Percentiles rank a stretch among this genome's conserved stretches.
These are phyloP conservation scores for Aleiodes sp. DNA, from an alignment of 1,140 invertebrate genomes.

Conservation along the genomic window DNA sequence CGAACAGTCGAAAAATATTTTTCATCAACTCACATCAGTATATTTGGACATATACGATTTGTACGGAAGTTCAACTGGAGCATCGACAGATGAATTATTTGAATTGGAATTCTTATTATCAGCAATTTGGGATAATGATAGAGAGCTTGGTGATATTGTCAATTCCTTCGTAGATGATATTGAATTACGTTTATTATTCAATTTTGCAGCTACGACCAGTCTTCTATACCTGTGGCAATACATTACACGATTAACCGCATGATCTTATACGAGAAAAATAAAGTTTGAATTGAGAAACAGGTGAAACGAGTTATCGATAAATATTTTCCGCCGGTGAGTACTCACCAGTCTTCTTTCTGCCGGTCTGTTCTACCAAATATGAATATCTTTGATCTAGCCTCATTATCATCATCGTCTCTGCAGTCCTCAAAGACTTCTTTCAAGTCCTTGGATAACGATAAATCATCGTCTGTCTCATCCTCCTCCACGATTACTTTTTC, in stretches of 20 bases:
- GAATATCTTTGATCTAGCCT: slow-evolving; percentile 64
- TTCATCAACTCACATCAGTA: slow-evolving; percentile 44
- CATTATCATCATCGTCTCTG: slow-evolving; percentile 50
- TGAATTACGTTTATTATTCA: slow-evolving; percentile 47
- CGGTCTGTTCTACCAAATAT: slow-evolving; percentile 84
- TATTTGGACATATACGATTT: slow-evolving; percentile 59
- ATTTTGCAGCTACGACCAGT: slow-evolving; percentile 51
- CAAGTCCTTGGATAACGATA: slow-evolving; percentile 48
- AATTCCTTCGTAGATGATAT: slow-evolving; percentile 47
- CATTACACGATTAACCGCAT: slow-evolving; percentile 22
- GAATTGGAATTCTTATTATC: slow-evolving; percentile 49
- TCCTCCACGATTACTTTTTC: slow-evolving; percentile 52
- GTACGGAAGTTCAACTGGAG: slow-evolving; percentile 51
- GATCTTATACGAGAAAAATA: not conserved
- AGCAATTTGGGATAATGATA: slow-evolving; percentile 34
- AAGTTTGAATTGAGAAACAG: too few species aligned
- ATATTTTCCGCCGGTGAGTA: too few species aligned
- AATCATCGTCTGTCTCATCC: slow-evolving; percentile 54
- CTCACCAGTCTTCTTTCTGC: slow-evolving; percentile 91
- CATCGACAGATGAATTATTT: slow-evolving; percentile 33
- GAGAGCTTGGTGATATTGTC: slow-evolving; percentile 37
- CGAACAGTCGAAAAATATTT: too few species aligned
- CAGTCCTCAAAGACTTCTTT: slow-evolving; percentile 57
- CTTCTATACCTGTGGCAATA: slow-evolving; percentile 57
- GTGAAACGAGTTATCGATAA: too few species aligned